Base-by-base conservation (phyloP, 2,113 vertebrate species). In the Neotragus moschatus region DNA sequence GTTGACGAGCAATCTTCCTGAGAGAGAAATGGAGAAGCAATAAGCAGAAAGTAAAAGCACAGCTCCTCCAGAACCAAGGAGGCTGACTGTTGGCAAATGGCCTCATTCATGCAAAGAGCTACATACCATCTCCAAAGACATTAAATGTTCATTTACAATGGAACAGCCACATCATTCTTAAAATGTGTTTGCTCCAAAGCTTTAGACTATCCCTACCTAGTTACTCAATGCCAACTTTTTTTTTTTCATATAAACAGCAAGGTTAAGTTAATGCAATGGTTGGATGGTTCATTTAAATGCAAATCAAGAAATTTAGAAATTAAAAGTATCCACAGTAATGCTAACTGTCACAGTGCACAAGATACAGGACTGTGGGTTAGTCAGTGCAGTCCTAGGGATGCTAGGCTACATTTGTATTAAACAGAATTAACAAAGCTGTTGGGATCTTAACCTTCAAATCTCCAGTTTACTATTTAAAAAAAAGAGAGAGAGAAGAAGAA, bases 281-380 rank as follows among this genome's bases (percentile, higher is more conserved):
- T 96, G 60, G 70, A 73, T 94, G 47, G 66, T 94, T 97, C 90
- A 93, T 97, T 97, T 97, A 97, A 96, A 97, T 94, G 90, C 92
- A 97, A 97, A 97, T 96, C 88, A 95, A 88, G 53, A 97, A 91
- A 96, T 97, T 96, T 33, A 96, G 80, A 97, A 97, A 98, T 97
- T 98, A 97, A 77, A 97, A 97, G 90, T 88, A 95, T 43, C 82
- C 87, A 92, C 80, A 92, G 94, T 80, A 96, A 90, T 28, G 4
- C 92, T 97, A 95, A 94, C 95, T 96, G 91, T 97, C 95, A 96
- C 58, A 92, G 8, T 70, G 30, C 39, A 95, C 51, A 94, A 84
- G 51, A 97, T 39, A 45, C 2, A 92, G 75, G 80, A 75, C 13
- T 61, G 36, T 87, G 43, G 28, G 92, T 95, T 90, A 90, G 49